A percentile compares a stretch with the other conserved stretches of the same genome.
Evolutionary conservation across 2,113 vertebrate species (phyloP).

Genomic region (Genyomyrus donnyi): DNA sequence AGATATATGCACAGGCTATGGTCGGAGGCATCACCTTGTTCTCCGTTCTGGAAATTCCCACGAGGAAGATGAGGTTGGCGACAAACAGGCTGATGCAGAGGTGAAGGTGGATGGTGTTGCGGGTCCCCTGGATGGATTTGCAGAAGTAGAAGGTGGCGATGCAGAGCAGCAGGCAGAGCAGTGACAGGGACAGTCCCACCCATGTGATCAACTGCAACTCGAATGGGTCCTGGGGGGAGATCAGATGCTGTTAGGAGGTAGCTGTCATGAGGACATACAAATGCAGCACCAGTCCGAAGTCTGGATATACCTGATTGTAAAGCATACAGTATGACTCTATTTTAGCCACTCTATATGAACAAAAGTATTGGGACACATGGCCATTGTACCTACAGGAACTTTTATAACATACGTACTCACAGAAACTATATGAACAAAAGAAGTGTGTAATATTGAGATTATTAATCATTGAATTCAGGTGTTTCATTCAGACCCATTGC

Average conservation of each 20-base stretch:
- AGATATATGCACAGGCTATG: neutral
- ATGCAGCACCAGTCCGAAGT: neutral
- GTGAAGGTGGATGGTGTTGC: conserved; percentile 77
- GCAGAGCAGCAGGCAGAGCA: conserved; percentile 67
- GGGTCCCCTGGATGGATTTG: conserved; percentile 63
- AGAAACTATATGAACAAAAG: neutral
- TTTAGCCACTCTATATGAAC: neutral
- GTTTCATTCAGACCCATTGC: no score
- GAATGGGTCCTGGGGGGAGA: conserved; percentile 50
- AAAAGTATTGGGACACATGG: neutral
- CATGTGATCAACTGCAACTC: conserved; percentile 61
- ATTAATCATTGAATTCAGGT: no score
- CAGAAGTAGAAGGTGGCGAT: conserved; percentile 74
- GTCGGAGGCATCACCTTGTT: conserved; percentile 32
- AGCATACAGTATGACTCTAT: neutral
- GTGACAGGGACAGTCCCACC: conserved; percentile 66
- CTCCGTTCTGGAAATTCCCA: conserved; percentile 52
- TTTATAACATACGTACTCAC: neutral
- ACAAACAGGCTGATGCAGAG: conserved; percentile 74
- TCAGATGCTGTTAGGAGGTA: neutral
- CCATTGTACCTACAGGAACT: neutral
- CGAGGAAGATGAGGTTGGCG: conserved; percentile 64
- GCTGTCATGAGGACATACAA: neutral
- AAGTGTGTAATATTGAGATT: no score
- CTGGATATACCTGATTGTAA: neutral